Base-by-base conservation (phyloP, 2,888 invertebrate genomes). In the Melinaea marsaeus region DNA sequence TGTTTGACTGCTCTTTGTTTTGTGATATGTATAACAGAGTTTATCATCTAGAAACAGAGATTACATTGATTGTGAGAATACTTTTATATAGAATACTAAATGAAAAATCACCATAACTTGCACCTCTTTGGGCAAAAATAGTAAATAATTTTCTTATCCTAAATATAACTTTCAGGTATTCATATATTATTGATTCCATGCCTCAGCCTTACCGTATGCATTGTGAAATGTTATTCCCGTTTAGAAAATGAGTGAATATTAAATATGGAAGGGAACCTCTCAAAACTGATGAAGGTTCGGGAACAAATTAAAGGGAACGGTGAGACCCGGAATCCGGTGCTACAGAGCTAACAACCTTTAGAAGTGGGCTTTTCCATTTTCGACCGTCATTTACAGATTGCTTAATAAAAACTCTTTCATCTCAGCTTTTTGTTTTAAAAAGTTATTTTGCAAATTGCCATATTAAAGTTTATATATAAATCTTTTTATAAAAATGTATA, bases 281-380 rank as follows among this genome's bases (percentile, higher is more conserved):
- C 54, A 61, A 61, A 57, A 35, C 22, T 64, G 48, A 60, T 62
- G 57, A 64, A 67, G 59, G 34, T 55, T 48, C 51, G 58, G 58
- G 55, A 37, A 48, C 48, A 62, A 64, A 66, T 66, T 62, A 66
- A 66, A 62, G 62, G 45, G 46, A 47, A 51, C 58, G 46, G 54
- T 46, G 13, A 33, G 48, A 60, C 58, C 47, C 57, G 46, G 7
- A 13, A 22, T 13, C 33, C 42, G 37, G 42, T 55, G 42, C 9
- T 55, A 48, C 11, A n/a, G 34, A 32, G 48, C 56, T 63, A 33
- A 42, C 58, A 58, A 64, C 55, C 54, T 64, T 58, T 45, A 57
- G 58, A 32, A 54, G 32, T 51, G 51, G 32, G n/a, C 22, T 48
- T 22, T 22, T 48, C 48, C 13, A 42, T 42, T 42, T 7, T 32